phyloP scores from a whole-genome alignment of 2,113 vertebrate genomes.

The Mystacornis crossleyi region DNA sequence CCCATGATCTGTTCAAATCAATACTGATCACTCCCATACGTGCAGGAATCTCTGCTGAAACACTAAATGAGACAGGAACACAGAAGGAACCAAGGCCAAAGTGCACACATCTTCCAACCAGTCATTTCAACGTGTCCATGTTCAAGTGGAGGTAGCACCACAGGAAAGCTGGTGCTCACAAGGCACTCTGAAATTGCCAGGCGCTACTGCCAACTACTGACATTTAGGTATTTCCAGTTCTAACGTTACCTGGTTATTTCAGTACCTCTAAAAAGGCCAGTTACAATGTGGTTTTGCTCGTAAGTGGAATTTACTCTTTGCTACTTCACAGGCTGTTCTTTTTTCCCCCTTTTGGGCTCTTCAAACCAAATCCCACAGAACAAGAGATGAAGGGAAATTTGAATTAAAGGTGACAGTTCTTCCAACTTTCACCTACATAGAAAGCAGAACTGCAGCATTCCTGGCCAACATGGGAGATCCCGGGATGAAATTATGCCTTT shows the following conservation, averaged over 20 bases:
- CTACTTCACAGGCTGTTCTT: not conserved
- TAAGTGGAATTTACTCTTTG: not conserved
- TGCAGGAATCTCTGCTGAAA: not conserved
- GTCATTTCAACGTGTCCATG: not conserved
- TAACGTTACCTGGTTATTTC: not conserved
- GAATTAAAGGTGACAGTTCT: not conserved
- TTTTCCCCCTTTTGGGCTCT: not conserved
- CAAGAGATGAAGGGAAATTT: not conserved
- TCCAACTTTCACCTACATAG: not conserved
- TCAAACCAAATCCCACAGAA: not conserved
- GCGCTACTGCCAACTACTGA: not conserved
- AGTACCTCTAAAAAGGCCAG: not conserved
- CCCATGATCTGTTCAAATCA: not conserved
- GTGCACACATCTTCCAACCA: not conserved
- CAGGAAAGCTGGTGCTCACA: not conserved
- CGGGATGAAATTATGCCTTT: not conserved
- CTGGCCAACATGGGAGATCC: not conserved
- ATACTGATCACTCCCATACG: not conserved
- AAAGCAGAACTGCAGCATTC: not conserved
- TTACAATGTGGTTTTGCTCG: fast-evolving
- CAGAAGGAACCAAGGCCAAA: not conserved
- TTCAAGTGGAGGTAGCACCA: fast-evolving
- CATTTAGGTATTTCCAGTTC: not conserved
- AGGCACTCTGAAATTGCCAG: not conserved
- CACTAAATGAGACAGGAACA: not conserved